Evolutionary conservation across 2,113 vertebrate genomes (phyloP).

Genomic region (Paedocypris sp.): DNA sequence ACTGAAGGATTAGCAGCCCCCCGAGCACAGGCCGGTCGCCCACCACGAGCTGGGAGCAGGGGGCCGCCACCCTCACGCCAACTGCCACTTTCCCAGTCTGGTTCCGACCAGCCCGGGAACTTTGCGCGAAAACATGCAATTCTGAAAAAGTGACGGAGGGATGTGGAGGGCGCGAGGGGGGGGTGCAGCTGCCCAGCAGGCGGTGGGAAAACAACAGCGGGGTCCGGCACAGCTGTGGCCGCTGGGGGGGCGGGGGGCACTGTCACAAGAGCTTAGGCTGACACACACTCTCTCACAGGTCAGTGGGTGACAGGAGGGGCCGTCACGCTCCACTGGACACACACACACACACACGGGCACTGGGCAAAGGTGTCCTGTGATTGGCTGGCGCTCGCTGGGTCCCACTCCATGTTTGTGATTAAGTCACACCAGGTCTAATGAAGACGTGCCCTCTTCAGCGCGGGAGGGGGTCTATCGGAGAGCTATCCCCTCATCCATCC

Average conservation of each 20-base stretch:
- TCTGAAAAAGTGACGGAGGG: neutral
- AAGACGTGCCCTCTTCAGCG: constrained; percentile 26
- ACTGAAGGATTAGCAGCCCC: constrained; percentile 8
- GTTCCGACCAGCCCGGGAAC: neutral
- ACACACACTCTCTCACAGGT: constrained; percentile 80
- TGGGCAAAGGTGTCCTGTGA: constrained; percentile 37
- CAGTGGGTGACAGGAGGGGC: constrained; percentile 79
- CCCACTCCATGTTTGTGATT: constrained; percentile 17
- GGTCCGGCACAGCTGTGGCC: constrained; percentile 78
- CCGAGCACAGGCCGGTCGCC: constrained; percentile 1
- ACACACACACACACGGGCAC: constrained; percentile 38
- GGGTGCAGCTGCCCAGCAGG: constrained; percentile 64
- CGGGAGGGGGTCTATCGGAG: too few relatives aligned
- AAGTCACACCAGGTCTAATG: constrained; percentile 26
- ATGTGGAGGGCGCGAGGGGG: neutral
- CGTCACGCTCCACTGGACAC: constrained; percentile 61
- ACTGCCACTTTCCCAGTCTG: constrained; percentile 15
- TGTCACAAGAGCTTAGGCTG: constrained; percentile 81
- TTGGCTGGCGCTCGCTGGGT: constrained; percentile 19
- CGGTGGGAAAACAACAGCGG: constrained; percentile 77
- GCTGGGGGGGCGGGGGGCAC: constrained; percentile 71
- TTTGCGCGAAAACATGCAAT: neutral
- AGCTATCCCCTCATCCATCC: too few relatives aligned
- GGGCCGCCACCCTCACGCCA: constrained; percentile 7
- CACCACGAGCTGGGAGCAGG: constrained; percentile 1